These are phyloP conservation scores for Daphoenositta chrysoptera DNA, from an alignment of 2,113 vertebrate genomes.

Conservation along the genomic window DNA sequence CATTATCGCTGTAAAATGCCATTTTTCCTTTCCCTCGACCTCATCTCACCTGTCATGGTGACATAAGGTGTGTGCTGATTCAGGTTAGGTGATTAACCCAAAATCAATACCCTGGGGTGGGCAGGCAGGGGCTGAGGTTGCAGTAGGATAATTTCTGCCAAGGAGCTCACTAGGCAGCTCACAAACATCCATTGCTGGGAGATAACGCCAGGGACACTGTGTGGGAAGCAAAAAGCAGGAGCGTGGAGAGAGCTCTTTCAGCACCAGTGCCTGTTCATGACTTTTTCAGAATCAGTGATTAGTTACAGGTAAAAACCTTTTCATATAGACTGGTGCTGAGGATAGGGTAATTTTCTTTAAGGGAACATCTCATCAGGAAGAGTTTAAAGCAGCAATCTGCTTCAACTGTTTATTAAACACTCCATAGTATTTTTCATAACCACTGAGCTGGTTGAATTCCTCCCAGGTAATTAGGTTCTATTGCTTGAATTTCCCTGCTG, in stretches of 20 bases:
- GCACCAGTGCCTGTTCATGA: neutral
- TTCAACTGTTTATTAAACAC: neutral
- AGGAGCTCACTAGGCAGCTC: neutral
- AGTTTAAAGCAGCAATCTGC: neutral
- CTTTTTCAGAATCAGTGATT: neutral
- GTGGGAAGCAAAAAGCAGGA: neutral
- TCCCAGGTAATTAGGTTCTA: neutral
- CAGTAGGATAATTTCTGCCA: neutral
- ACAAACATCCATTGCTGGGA: neutral
- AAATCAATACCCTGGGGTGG: neutral
- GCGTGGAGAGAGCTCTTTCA: neutral
- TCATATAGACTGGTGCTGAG: neutral
- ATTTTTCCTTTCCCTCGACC: neutral
- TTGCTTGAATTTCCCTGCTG: neutral
- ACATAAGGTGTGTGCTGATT: fast-evolving
- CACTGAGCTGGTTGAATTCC: neutral
- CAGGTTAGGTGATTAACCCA: neutral
- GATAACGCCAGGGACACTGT: neutral
- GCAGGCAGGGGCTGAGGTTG: neutral
- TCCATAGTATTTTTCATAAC: neutral
- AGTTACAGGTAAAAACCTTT: neutral
- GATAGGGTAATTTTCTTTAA: neutral
- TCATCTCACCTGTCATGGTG: neutral
- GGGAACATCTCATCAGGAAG: neutral
- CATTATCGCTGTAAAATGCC: neutral